Percentiles rank a stretch among this genome's conserved stretches.
These are phyloP conservation scores for Stichodactyla helianthus DNA, from an alignment of 64 coral and sea anemone genomes.

Conservation along the genomic window DNA sequence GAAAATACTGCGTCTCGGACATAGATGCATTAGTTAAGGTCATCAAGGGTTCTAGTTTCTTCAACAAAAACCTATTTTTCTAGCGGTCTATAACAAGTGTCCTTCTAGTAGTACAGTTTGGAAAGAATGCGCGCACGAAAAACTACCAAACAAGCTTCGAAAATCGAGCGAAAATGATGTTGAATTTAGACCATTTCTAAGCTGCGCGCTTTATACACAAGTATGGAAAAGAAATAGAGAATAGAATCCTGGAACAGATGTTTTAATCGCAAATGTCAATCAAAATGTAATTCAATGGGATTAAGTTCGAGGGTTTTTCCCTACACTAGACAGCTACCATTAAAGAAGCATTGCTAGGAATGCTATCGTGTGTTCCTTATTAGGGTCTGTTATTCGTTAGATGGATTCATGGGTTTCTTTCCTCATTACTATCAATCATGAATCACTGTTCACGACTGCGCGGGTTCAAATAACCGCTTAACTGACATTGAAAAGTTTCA, in stretches of 20 bases:
- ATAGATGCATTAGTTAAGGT: not conserved
- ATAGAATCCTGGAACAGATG: not conserved
- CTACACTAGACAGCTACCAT: not conserved
- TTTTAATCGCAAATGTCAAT: not conserved
- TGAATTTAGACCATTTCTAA: not conserved
- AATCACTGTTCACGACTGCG: no score
- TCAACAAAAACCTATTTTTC: slow-evolving; percentile 7
- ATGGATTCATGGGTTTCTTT: no score
- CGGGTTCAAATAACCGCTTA: no score
- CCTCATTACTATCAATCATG: no score
- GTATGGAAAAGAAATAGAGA: not conserved
- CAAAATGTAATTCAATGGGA: not conserved
- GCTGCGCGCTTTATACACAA: not conserved
- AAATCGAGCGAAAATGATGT: not conserved
- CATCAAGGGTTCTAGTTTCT: not conserved
- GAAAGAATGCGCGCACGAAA: not conserved
- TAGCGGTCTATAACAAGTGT: not conserved
- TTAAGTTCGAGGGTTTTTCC: slow-evolving; percentile 9
- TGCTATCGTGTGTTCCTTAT: not conserved
- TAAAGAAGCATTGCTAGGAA: not conserved
- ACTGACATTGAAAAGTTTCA: no score
- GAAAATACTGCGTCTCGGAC: not conserved
- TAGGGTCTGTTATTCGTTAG: not conserved
- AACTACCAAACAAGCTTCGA: not conserved
- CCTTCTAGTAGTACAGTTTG: not conserved